A percentile compares a stretch with the other conserved stretches of the same genome.
Conservation (phyloP, 2,888 invertebrate species). For the Penaeus monodon region DNA sequence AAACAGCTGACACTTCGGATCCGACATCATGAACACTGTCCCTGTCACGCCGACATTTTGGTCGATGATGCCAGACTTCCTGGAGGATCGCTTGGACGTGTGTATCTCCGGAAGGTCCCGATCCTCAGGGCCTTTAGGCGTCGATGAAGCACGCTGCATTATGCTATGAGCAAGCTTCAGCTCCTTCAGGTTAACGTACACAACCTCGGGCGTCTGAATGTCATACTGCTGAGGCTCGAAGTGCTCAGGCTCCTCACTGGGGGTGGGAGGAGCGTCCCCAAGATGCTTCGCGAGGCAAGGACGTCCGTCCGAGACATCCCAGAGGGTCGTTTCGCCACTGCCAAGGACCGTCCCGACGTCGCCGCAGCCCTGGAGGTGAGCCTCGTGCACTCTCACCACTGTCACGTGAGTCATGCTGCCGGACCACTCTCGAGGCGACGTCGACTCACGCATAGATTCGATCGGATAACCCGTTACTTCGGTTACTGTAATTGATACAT, state of each 20-base stretch:
- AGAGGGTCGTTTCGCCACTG: neutral
- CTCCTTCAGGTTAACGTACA: neutral
- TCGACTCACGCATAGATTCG: neutral
- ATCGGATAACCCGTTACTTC: neutral
- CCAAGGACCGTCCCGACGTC: neutral
- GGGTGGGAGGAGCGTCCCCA: neutral
- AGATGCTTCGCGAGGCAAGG: neutral
- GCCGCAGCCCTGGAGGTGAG: conserved; percentile 1
- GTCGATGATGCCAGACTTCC: conserved; percentile 37
- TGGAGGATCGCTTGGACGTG: neutral
- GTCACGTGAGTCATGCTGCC: conserved; percentile 44
- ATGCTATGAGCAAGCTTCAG: neutral
- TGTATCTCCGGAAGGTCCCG: neutral
- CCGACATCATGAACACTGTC: conserved; percentile 51
- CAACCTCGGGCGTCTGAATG: neutral
- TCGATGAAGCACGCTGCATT: neutral
- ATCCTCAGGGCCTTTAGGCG: neutral
- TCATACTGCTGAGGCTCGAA: neutral
- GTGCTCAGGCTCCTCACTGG: neutral
- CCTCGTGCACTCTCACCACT: conserved; percentile 35
- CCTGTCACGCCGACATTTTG: conserved; percentile 59
- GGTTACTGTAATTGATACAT: neutral
- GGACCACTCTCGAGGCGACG: too few relatives aligned
- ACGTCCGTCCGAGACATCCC: neutral
- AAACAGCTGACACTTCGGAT: conserved; percentile 2